phyloP scores from a whole-genome alignment of 30 jellyfish, hydroid and myxozoan species.

The Hydractinia echinata region DNA sequence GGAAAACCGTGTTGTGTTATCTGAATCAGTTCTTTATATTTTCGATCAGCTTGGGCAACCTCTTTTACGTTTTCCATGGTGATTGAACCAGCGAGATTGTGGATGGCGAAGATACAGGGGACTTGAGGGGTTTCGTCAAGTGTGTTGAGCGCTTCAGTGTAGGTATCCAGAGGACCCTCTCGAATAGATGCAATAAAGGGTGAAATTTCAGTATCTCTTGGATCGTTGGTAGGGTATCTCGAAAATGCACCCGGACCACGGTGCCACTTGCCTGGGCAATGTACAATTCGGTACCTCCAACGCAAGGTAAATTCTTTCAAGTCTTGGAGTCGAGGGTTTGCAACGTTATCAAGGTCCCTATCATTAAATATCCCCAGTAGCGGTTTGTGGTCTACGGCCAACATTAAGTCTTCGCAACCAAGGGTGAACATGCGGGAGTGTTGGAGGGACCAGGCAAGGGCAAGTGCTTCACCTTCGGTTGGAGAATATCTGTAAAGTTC shows the following conservation, averaged over 20 bases:
- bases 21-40: neutral
- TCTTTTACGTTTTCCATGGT: neutral
- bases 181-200: neutral
- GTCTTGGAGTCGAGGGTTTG: neutral
- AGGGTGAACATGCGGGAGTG: too few relatives aligned
- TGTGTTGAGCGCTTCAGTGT: neutral
- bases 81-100: neutral
- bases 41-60: neutral
- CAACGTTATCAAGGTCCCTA: too few relatives aligned
- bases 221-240: neutral
- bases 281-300: neutral
- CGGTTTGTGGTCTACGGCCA: too few relatives aligned
- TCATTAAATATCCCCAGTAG: too few relatives aligned
- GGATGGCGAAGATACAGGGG: neutral
- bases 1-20: neutral
- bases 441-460: too few relatives aligned
- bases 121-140: neutral
- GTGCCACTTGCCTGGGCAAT: slow-evolving; percentile 8
- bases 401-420: too few relatives aligned
- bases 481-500: too few relatives aligned
- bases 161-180: neutral
- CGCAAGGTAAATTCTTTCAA: neutral
- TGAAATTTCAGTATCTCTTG: neutral
- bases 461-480: too few relatives aligned
- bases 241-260: slow-evolving; percentile 3